Evolutionary conservation across 2,888 invertebrate genomes (phyloP), one percentile per base, ranked within the genome.

Genomic region (Melieria crassipennis): DNA sequence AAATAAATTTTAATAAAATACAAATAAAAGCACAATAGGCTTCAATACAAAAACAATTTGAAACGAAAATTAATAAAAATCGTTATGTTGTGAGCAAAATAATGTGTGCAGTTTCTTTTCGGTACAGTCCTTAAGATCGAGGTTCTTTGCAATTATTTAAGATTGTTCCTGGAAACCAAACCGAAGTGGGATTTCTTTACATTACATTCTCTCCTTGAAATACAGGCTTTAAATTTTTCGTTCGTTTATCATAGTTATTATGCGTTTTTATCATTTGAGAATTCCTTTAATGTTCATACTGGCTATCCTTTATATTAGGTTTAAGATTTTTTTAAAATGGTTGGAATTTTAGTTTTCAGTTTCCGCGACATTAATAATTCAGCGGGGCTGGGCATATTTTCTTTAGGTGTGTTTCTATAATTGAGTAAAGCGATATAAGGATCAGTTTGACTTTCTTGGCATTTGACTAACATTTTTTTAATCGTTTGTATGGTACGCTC

Each of bases 301-400:
- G 7, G 1, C 7, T 11, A 7, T 16, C 0, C 45, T 66, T 45
- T 42, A 42, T 13, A 43, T 69, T 43, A n/a, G 69, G 11, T 57
- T 57, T 56, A 57, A 66, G 46, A 50, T 50, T 60, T 43, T 43
- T 63, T 13, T 48, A 45, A 56, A 2, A 55, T 56, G 52, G 46
- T 7, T 65, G 65, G 65, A 42, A 65, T 65, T 47, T 72, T 69
- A 30, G 69, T 71, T 30, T 67, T 30, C 10, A 71, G 46, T 16
- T 56, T 71, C 13, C 71, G 43, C 7, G 63, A 69, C 63, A 69
- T 72, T 52, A 68, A 13, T 65, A 72, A 57, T 43, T 62, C 47
- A 47, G 46, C 47, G 16, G 47, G 47, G 16, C 62, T 62, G 16
- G 60, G 48, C 7, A 16, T n/a, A 58, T 57, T 72, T 13, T 57